Conservation (phyloP, 2,113 vertebrate species). For the Cathartes aura region DNA sequence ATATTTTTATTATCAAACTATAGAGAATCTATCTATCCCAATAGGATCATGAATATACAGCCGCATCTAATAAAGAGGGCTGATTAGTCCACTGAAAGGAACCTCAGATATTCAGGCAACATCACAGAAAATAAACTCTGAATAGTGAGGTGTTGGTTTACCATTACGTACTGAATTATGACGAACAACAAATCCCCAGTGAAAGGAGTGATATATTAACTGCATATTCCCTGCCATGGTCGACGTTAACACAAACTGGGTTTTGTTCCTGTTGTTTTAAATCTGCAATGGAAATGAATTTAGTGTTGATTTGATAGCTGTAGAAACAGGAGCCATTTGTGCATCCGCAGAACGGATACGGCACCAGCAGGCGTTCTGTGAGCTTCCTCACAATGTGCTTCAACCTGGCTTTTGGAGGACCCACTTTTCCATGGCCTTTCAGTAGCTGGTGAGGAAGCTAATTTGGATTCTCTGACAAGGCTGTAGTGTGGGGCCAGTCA, state of each 20-base stretch:
- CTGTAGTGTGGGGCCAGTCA: background rate
- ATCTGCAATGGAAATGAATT: constrained; percentile 6
- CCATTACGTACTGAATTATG: constrained; percentile 20
- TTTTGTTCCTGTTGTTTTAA: background rate
- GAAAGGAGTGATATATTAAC: background rate
- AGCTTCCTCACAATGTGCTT: background rate
- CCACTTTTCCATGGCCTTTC: background rate
- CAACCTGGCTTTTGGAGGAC: background rate
- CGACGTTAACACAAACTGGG: background rate
- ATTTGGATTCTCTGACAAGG: background rate
- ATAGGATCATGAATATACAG: constrained; percentile 55
- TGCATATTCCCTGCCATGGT: background rate
- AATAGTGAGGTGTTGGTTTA: background rate
- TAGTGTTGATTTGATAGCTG: background rate
- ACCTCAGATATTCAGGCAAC: background rate
- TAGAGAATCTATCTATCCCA: constrained; percentile 63
- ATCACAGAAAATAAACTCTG: constrained; percentile 28
- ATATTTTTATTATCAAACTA: constrained; percentile 65
- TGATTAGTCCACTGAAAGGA: constrained; percentile 46
- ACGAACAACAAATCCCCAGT: constrained; percentile 7
- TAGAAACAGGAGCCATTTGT: background rate
- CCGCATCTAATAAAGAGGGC: constrained; percentile 11
- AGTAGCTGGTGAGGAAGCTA: background rate
- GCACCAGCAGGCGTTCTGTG: background rate
- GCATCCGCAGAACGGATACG: background rate